Evolutionary conservation across 2,888 invertebrate genomes (phyloP), one percentile per base, ranked within the genome.

Genomic region (Leptogaster cylindrica): DNA sequence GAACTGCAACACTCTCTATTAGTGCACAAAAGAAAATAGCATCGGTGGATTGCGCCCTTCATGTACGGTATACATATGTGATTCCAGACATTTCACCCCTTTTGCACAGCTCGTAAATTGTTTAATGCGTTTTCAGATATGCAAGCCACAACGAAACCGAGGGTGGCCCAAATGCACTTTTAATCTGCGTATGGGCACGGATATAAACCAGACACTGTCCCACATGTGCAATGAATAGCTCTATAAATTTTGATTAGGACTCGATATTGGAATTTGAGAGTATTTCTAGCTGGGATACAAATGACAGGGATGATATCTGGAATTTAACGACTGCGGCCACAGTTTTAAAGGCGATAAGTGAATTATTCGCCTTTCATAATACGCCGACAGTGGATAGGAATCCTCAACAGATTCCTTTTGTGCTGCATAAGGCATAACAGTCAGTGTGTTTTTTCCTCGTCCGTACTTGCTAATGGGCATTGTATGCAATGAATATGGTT

Each of bases 191-290:
- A 41, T 58, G 41, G 39, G 58, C 31, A 23, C 58, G 58, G 58
- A 39, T 58, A 58, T 58, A 58, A 58, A 58, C 58, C 58, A 58
- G 58, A 58, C 58, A 58, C 41, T 58, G 58, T 58, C 58, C 58
- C 58, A 41, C 58, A 41, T 58, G 58, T 58, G 58, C 58, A 58
- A 58, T 58, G 58, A 58, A 58, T 58, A 31, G 23, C 23, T 31
- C 58, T 41, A 58, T 58, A 58, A 58, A 58, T 58, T 58, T 58
- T 58, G 58, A 58, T 58, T 58, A 58, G 58, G 58, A 58, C 41
- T 58, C 58, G 58, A 58, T 58, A 58, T 58, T 58, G 58, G 58
- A 58, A 58, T 58, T 58, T 58, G 58, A 58, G 58, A 41, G 58
- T 39, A 41, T 39, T 41, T 27, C 25, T 7, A 41, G 23, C 25